phyloP scores from a whole-genome alignment of 2,797 vertebrate species.

The Arnoldichthys spilopterus region DNA sequence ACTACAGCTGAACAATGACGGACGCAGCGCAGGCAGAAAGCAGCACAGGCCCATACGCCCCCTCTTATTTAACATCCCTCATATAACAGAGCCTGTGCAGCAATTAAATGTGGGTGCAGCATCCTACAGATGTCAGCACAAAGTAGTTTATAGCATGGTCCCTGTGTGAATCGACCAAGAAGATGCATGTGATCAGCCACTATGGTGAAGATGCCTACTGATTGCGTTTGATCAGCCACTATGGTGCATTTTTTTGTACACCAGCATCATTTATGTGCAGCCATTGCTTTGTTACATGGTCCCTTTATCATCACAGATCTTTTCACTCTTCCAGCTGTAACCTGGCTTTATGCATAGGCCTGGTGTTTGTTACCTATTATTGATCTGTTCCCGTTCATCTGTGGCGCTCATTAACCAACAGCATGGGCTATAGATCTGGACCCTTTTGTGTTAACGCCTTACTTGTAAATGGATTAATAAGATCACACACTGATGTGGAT shows the following conservation, averaged over 20 bases:
- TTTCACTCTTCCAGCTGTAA: neutral
- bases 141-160: neutral
- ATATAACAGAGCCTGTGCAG: neutral
- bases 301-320: neutral
- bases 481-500: neutral
- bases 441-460: neutral
- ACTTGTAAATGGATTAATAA: constrained; percentile 10
- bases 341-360: neutral
- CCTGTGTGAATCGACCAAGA: too few relatives aligned
- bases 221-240: neutral
- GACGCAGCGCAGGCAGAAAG: constrained; percentile 16
- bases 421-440: neutral
- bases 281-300: neutral
- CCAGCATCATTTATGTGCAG: neutral
- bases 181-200: too few relatives aligned
- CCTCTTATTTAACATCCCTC: neutral
- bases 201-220: neutral
- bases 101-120: neutral
- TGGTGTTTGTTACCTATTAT: neutral
- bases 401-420: neutral
- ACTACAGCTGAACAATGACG: constrained; percentile 47
- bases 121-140: neutral
- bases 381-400: neutral
- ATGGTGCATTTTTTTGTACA: constrained; percentile 11
- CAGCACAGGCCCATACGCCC: neutral